A percentile compares a stretch with the other conserved stretches of the same genome.
Conservation (phyloP, 2,113 vertebrate genomes). For the Dicrurus megarhynchus region DNA sequence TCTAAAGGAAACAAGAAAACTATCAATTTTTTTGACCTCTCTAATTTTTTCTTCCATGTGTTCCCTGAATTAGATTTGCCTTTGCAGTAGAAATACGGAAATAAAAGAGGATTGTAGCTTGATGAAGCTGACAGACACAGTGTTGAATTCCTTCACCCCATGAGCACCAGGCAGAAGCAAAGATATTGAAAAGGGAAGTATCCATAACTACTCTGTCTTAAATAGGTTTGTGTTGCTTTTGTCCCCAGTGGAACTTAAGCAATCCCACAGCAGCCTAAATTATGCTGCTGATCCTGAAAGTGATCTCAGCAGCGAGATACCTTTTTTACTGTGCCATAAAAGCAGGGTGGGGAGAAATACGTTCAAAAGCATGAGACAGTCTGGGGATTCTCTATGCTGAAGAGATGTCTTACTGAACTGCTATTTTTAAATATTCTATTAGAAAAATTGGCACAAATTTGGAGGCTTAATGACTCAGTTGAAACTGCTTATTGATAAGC, state of each 20-base stretch:
- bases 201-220: not conserved
- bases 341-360: not conserved
- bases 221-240: not conserved
- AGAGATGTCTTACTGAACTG: not conserved
- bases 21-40: not conserved
- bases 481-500: not conserved
- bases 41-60: not conserved
- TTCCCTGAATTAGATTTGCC: not conserved
- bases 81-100: not conserved
- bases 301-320: not conserved
- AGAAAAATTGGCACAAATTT: not conserved
- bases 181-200: not conserved
- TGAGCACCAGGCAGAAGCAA: not conserved
- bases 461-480: not conserved
- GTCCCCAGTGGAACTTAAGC: not conserved
- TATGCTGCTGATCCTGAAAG: not conserved
- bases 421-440: slow-evolving; percentile 1
- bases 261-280: not conserved
- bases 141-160: not conserved
- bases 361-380: not conserved
- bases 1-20: not conserved
- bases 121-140: not conserved
- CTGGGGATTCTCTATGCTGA: not conserved
- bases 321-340: not conserved
- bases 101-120: not conserved